A percentile compares a stretch with the other conserved stretches of the same genome.
Conservation (phyloP, 2,797 vertebrate genomes). For the Mormyrops boulengeri region DNA sequence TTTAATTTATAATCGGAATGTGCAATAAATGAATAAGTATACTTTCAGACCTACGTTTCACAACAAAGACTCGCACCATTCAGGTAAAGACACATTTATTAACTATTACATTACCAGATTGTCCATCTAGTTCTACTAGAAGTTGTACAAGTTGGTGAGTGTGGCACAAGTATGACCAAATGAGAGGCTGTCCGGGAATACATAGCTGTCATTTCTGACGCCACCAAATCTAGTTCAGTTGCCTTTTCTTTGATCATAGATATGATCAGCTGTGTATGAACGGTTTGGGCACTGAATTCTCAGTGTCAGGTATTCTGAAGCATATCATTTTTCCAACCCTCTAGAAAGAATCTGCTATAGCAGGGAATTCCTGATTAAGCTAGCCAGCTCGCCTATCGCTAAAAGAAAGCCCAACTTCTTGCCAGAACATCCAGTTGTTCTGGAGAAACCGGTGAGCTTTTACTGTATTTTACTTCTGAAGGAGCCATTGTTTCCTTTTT, state of each 20-base stretch:
- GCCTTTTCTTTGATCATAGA: background rate
- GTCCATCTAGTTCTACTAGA: background rate
- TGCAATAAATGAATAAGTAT: background rate
- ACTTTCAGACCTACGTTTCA: background rate
- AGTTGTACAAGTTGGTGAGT: background rate
- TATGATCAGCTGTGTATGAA: background rate
- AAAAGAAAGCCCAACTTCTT: slow-evolving; percentile 62
- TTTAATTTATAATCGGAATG: background rate
- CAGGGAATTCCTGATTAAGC: slow-evolving; percentile 60
- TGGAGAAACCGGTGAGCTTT: slow-evolving; percentile 55
- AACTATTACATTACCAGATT: background rate
- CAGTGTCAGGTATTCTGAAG: background rate
- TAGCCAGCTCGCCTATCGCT: slow-evolving; percentile 60
- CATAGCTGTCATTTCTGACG: background rate
- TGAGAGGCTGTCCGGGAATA: background rate
- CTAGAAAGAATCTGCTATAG: slow-evolving; percentile 62
- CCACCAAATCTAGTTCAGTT: background rate
- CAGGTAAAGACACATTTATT: background rate
- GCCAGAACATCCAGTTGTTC: slow-evolving; percentile 62
- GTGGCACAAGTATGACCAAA: background rate
- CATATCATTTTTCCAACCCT: background rate
- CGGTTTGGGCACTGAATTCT: background rate
- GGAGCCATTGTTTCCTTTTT: slow-evolving; percentile 9
- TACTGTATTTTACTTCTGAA: slow-evolving; percentile 21
- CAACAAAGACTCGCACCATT: background rate